Evolutionary conservation across 2,888 invertebrate species (phyloP).

Genomic region (Girardia tigrina): DNA sequence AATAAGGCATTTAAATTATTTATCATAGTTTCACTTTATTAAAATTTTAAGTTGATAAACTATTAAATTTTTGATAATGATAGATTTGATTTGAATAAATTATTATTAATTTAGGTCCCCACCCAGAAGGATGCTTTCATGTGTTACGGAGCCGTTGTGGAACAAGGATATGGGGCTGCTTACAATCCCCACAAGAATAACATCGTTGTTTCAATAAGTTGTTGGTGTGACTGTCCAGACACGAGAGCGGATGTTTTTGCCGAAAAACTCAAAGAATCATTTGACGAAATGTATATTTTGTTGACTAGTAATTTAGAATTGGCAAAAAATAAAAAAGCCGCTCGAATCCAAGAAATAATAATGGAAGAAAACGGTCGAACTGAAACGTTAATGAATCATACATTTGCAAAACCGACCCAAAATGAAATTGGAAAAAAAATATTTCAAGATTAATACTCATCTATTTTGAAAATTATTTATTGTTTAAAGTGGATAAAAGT

Average conservation of each 20-base stretch:
- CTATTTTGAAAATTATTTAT: no score
- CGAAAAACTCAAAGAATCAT: constrained; percentile 31
- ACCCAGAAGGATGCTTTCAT: constrained; percentile 71
- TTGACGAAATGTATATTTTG: constrained; percentile 36
- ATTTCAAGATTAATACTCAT: background rate
- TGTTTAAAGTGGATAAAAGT: no score
- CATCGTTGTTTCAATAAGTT: constrained; percentile 45
- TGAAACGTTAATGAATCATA: background rate
- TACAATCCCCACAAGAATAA: constrained; percentile 66
- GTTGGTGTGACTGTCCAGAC: constrained; percentile 39
- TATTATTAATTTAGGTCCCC: constrained; percentile 59
- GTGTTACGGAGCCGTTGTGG: constrained; percentile 93
- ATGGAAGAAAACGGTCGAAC: background rate
- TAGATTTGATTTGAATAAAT: no score
- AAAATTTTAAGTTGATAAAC: no score
- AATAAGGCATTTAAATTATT: no score
- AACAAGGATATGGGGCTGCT: constrained; percentile 86
- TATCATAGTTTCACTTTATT: no score
- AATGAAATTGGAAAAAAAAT: background rate
- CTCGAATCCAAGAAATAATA: background rate
- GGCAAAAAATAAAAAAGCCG: constrained; percentile 32
- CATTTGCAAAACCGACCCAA: background rate
- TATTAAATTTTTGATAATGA: no score
- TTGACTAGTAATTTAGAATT: constrained; percentile 40
- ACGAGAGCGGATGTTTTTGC: constrained; percentile 33